Evolutionary conservation across 2,797 vertebrate species (phyloP), one percentile per base, ranked within the genome.

Genomic region (Macropodus opercularis): DNA sequence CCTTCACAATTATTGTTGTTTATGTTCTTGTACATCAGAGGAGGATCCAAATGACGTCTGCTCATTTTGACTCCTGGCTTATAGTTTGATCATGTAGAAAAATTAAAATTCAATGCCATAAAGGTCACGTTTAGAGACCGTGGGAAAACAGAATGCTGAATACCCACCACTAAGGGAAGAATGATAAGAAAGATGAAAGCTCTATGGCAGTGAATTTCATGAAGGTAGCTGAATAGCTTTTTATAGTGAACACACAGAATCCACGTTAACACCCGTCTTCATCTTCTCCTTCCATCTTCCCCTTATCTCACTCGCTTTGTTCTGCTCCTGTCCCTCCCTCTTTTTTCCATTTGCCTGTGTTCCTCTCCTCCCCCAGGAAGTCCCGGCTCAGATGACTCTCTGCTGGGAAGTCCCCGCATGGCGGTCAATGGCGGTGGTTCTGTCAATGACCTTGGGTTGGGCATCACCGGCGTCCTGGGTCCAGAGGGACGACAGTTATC

Each of bases 401-500:
- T 94, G 3, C 84, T 90, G 81, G 93, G 49, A 50, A 76, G 71
- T 44, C 76, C 72, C 40, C 66, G 24, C 0, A 38, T 39, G 57
- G 54, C 63, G 0, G 53, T 77, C 1, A 89, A 86, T 13, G 80
- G 80, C 64, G 89, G 59, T 10, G 50, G 79, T 29, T 51, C 53
- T 0, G 85, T 78, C 0, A 89, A 89, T 10, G n/a, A 90, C 3
- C 79, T 89, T 77, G 92, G 84, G 13, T 67, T 63, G 40, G 87
- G 90, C 29, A 32, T 72, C 17, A 15, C 47, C 1, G 53, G 7
- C 0, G 8, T 73, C 36, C 76, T 91, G 27, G 93, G 90, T 49
- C 92, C 89, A 34, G 94, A 96, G 65, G 91, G 91, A 32, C 94
- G 89, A 69, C 95, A 92, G 76, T 91, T 95, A 0, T 96, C 96